Evolutionary conservation across 2,113 vertebrate species (phyloP).

Genomic region (Pachypanchax playfairii): DNA sequence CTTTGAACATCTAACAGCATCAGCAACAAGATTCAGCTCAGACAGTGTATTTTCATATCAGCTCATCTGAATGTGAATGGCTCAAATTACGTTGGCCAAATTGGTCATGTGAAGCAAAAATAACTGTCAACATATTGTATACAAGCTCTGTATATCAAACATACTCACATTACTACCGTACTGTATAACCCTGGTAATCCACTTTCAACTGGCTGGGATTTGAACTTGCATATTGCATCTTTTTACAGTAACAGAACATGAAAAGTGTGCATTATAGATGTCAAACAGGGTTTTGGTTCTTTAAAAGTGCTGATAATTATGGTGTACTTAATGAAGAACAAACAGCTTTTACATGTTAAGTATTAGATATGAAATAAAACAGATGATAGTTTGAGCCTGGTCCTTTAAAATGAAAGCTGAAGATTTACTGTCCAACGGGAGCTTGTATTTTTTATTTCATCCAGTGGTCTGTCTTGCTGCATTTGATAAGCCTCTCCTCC

Average conservation of each 20-base stretch:
- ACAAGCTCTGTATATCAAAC: slow-evolving; percentile 28
- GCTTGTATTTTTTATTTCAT: slow-evolving; percentile 66
- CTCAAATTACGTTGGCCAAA: slow-evolving; percentile 68
- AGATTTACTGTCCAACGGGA: slow-evolving; percentile 63
- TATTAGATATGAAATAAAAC: slow-evolving; percentile 54
- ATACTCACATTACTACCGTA: slow-evolving; percentile 33
- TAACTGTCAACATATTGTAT: slow-evolving; percentile 48
- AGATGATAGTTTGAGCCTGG: slow-evolving; percentile 69
- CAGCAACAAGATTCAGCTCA: slow-evolving; percentile 21
- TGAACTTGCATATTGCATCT: slow-evolving; percentile 48
- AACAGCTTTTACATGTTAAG: slow-evolving; percentile 56
- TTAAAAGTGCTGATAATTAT: slow-evolving; percentile 46
- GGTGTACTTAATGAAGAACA: slow-evolving; percentile 53
- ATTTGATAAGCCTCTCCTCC: slow-evolving; percentile 67
- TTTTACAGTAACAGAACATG: slow-evolving; percentile 32
- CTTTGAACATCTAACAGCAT: slow-evolving; percentile 8
- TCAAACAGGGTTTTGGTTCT: slow-evolving; percentile 45
- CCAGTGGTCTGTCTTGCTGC: slow-evolving; percentile 68
- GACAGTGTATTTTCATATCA: slow-evolving; percentile 64
- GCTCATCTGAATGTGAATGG: slow-evolving; percentile 71
- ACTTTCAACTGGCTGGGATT: slow-evolving; percentile 56
- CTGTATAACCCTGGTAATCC: slow-evolving; percentile 48
- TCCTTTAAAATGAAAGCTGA: slow-evolving; percentile 62
- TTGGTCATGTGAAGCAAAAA: slow-evolving; percentile 70
- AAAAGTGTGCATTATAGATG: slow-evolving; percentile 54